Percentiles rank a stretch among this genome's conserved stretches.
Evolutionary conservation across 2,888 invertebrate species (phyloP).

Genomic region (Neoascia interrupta): DNA sequence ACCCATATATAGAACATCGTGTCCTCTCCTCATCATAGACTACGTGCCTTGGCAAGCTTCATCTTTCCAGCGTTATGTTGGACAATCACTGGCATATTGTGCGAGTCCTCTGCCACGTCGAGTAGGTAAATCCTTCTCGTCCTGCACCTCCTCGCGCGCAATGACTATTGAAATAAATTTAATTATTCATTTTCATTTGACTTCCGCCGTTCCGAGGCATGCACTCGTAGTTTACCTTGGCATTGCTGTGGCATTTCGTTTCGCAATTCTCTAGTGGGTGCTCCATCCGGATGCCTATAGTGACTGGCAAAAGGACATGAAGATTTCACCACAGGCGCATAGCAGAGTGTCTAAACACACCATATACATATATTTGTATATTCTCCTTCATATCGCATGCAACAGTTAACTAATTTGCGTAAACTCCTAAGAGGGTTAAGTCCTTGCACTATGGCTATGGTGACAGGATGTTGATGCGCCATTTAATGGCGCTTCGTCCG

Average conservation of each 20-base stretch:
- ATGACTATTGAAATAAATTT: constrained; percentile 36
- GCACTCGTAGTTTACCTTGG: neutral
- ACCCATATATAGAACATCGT: too few relatives aligned
- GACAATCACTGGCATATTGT: constrained; percentile 9
- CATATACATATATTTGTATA: too few relatives aligned
- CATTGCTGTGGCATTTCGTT: too few relatives aligned
- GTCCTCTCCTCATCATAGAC: neutral
- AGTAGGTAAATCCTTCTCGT: neutral
- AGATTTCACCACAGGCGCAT: constrained; percentile 8
- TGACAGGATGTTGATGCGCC: too few relatives aligned
- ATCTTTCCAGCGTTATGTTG: neutral
- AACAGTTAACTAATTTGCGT: constrained; percentile 62
- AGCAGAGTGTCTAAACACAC: constrained; percentile 41
- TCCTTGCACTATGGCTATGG: too few relatives aligned
- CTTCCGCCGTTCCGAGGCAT: neutral
- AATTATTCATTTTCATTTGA: constrained; percentile 49
- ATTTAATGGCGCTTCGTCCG: too few relatives aligned
- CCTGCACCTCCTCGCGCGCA: neutral
- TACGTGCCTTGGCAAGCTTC: constrained; percentile 9
- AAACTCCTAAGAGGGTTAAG: constrained; percentile 12
- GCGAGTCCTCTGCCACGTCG: neutral
- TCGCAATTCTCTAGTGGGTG: too few relatives aligned
- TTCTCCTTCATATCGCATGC: constrained; percentile 45
- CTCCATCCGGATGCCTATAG: neutral
- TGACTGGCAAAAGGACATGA: constrained; percentile 32